Evolutionary conservation across 37 sponge, comb jelly and placozoan genomes (phyloP).

Genomic region (Petrosia ficiformis): DNA sequence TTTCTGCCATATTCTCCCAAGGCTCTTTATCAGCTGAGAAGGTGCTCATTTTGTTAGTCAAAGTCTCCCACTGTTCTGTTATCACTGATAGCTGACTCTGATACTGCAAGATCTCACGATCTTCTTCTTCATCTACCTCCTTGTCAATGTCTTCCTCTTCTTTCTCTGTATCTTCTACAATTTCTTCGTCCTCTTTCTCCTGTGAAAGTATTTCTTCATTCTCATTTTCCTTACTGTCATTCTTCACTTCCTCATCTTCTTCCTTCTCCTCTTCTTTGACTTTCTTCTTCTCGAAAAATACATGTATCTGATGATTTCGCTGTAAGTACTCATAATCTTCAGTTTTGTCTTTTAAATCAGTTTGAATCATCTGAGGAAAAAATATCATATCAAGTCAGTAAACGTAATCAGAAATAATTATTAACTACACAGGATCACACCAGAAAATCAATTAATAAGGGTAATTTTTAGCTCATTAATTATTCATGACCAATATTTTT

Average conservation of each 20-base stretch:
- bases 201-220: constrained; percentile 19
- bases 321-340: neutral
- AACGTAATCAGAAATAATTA: too few relatives aligned
- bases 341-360: constrained; percentile 9
- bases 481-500: too few relatives aligned
- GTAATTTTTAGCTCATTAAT: too few relatives aligned
- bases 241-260: constrained; percentile 1
- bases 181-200: neutral
- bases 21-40: constrained; percentile 12
- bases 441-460: too few relatives aligned
- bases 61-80: neutral
- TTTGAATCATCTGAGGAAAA: constrained; percentile 1
- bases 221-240: neutral
- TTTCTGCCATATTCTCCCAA: constrained; percentile 33
- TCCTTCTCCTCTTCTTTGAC: neutral
- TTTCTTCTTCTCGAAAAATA: neutral
- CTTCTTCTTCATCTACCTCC: neutral
- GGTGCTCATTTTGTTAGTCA: neutral
- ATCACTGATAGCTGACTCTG: neutral
- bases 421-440: too few relatives aligned
- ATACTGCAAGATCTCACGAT: neutral
- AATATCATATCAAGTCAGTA: too few relatives aligned
- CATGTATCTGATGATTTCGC: neutral
- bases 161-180: neutral
- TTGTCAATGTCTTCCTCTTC: neutral